Conservation (phyloP, 2,888 invertebrate species). For the Phymatocera aterrima region DNA sequence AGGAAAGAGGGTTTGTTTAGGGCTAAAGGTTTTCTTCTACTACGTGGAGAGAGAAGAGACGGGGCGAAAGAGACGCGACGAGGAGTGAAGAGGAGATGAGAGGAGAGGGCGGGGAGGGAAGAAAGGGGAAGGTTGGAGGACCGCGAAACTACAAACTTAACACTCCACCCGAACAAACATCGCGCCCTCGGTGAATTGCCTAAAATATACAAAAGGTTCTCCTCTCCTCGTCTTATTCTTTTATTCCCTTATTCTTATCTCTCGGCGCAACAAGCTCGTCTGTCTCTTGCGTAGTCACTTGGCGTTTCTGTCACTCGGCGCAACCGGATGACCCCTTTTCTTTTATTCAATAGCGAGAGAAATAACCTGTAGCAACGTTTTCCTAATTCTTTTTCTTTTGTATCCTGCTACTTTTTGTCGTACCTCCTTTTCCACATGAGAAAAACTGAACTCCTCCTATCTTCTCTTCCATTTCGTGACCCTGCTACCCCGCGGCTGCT, state of each 20-base stretch:
- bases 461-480: not conserved
- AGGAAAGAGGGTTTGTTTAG: slow-evolving; percentile 29
- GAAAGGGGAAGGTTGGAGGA: not conserved
- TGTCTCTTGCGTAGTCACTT: not conserved
- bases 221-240: not conserved
- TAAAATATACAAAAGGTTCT: slow-evolving; percentile 31
- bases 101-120: not conserved
- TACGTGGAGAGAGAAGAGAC: slow-evolving; percentile 9
- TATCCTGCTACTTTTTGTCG: not conserved
- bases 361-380: slow-evolving; percentile 1
- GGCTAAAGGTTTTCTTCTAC: slow-evolving; percentile 19
- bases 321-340: slow-evolving; percentile 15
- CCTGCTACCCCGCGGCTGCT: not conserved
- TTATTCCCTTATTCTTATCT: not conserved
- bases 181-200: slow-evolving; percentile 14
- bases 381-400: not conserved
- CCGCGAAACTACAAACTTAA: slow-evolving; percentile 34
- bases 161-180: slow-evolving; percentile 35
- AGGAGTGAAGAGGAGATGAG: not conserved
- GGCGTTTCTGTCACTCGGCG: not conserved
- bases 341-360: slow-evolving; percentile 38
- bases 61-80: not conserved
- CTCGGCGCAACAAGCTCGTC: not conserved
- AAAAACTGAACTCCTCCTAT: slow-evolving; percentile 14
- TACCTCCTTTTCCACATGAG: not conserved